Evolutionary conservation across 2,888 invertebrate genomes (phyloP), one percentile per base, ranked within the genome.

Genomic region (Tanypteryx hageni): DNA sequence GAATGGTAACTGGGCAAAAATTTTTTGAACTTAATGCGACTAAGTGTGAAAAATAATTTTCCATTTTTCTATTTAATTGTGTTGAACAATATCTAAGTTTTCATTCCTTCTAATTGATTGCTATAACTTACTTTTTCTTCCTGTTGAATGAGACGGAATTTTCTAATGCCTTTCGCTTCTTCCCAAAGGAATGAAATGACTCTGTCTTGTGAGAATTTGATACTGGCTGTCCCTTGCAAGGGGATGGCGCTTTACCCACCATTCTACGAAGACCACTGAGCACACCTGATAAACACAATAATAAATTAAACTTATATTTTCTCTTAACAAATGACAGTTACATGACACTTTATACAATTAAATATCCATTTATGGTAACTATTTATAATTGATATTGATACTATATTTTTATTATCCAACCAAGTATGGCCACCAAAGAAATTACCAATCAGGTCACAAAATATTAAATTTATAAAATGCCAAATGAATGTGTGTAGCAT

Each of bases 181-280:
- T 96, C 0, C 96, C 96, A n/a, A 56, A 64, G 18, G 89, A 89
- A 89, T 44, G 16, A 8, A n/a, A 44, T 18, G 64, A 89, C 16
- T 89, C 68, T 18, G 64, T 64, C 44, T 61, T 61, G 83, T 57
- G 14, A 16, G 82, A 11, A 31, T 27, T 82, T 31, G 31, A 82
- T 0, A 58, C 22, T 22, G n/a, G 68, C n/a, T n/a, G 16, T 9
- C 18, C 7, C 14, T 89, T 89, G 0, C n/a, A 59, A 8, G 89
- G 64, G 44, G 95, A 94, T 83, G 95, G 95, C 93, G 95, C 96
- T 92, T 97, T 97, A 0, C 97, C 96, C 13, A 98, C 98, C 95
- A 98, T 97, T 95, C 97, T 98, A 94, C 97, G 97, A 57, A 98
- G 95, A 7, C 98, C 98, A 94, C 96, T 97, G 93, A 98, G 96